Evolutionary conservation across 2,888 invertebrate genomes (phyloP).

Genomic region (Lithodes maja): DNA sequence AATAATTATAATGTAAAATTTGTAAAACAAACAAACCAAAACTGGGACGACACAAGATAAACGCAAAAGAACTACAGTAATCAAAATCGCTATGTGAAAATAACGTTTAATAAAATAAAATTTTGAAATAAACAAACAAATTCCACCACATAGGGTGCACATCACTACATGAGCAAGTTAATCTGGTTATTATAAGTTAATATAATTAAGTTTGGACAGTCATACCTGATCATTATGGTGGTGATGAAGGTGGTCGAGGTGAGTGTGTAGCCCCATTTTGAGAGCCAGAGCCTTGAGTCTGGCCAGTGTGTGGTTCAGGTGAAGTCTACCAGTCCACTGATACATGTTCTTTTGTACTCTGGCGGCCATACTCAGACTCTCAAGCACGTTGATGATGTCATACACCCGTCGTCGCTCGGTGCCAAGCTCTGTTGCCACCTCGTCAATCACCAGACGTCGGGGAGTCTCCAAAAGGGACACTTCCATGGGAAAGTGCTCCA

Average conservation of each 20-base stretch:
- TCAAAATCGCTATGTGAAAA: too few species aligned
- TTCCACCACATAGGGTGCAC: too few species aligned
- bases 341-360: constrained; percentile 81
- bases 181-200: too few species aligned
- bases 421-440: constrained; percentile 80
- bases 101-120: too few species aligned
- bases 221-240: constrained; percentile 38
- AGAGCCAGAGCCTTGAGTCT: constrained; percentile 80
- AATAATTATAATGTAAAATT: too few species aligned
- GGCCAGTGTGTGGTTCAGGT: constrained; percentile 79
- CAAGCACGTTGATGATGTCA: constrained; percentile 84
- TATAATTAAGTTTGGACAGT: too few species aligned
- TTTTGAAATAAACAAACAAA: too few species aligned
- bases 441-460: constrained; percentile 79
- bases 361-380: constrained; percentile 83
- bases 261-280: constrained; percentile 33
- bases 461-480: constrained; percentile 76
- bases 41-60: too few species aligned
- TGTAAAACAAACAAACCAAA: too few species aligned
- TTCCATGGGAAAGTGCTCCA: constrained; percentile 78
- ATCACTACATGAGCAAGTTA: too few species aligned
- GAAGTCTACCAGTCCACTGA: constrained; percentile 82
- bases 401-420: constrained; percentile 83
- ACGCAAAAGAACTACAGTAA: too few species aligned
- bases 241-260: constrained; percentile 43